phyloP scores from a whole-genome alignment of 2,797 vertebrate genomes.

The Notolabrus celidotus region DNA sequence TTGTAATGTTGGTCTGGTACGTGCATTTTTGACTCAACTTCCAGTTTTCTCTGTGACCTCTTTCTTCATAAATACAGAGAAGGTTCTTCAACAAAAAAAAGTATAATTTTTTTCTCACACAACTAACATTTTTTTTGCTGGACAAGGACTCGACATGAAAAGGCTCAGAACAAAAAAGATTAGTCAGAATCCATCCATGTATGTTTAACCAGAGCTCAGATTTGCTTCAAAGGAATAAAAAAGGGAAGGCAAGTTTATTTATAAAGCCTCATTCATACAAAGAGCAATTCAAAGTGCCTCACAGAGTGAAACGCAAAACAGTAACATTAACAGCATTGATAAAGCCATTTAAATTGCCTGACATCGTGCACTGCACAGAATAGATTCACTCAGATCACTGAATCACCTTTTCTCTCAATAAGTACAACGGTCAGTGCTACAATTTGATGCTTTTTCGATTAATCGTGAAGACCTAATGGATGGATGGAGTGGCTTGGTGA shows the following conservation, averaged over 20 bases:
- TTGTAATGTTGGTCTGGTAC: no score
- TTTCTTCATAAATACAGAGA: no score
- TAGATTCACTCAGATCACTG: constrained; percentile 23
- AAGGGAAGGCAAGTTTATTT: no score
- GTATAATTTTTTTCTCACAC: no score
- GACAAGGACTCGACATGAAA: constrained; percentile 2
- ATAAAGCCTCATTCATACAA: no score
- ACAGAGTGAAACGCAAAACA: no score
- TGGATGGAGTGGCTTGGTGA: background rate
- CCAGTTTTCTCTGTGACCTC: background rate
- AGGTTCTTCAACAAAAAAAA: no score
- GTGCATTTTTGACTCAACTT: no score
- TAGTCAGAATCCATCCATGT: background rate
- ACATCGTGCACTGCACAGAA: constrained; percentile 28
- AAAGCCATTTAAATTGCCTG: constrained; percentile 14
- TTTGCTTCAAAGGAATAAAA: constrained; percentile 9
- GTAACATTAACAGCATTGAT: no score
- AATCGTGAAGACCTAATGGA: constrained; percentile 32
- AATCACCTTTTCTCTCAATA: background rate
- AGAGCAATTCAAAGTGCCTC: no score
- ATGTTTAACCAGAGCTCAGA: background rate
- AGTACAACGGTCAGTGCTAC: constrained; percentile 40
- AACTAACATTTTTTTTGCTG: background rate
- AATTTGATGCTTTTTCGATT: constrained; percentile 8
- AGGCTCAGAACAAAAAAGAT: background rate